These are phyloP conservation scores for Calcarius ornatus DNA, from an alignment of 2,113 vertebrate genomes.

Conservation along the genomic window DNA sequence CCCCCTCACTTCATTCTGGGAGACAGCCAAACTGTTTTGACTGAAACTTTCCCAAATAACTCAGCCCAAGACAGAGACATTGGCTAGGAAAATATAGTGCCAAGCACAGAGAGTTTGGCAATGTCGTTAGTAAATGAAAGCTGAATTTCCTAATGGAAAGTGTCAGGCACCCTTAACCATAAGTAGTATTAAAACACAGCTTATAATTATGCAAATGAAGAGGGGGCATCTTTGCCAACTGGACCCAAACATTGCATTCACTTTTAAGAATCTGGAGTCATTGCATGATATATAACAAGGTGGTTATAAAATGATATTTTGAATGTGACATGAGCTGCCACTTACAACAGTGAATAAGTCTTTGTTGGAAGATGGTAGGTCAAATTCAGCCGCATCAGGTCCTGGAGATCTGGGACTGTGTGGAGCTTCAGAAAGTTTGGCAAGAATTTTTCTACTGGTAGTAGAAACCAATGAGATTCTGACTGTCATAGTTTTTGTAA, in stretches of 20 bases:
- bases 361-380: neutral
- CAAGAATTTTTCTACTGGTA: neutral
- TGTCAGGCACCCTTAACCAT: conserved; percentile 38
- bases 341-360: neutral
- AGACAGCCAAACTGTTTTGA: neutral
- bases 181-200: neutral
- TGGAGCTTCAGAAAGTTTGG: neutral
- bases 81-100: conserved; percentile 34
- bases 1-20: conserved; percentile 19
- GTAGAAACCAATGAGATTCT: neutral
- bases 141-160: conserved; percentile 32
- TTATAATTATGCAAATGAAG: conserved; percentile 53
- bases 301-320: neutral
- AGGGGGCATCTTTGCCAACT: neutral
- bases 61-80: conserved; percentile 17
- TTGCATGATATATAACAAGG: neutral
- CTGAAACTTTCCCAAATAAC: conserved; percentile 51
- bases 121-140: conserved; percentile 30
- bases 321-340: neutral
- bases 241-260: neutral
- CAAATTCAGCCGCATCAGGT: neutral
- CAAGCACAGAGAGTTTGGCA: conserved; percentile 34
- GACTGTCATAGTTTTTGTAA: neutral
- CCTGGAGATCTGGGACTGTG: neutral
- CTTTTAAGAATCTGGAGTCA: neutral